These are phyloP conservation scores for Vidua chalybeata DNA, from an alignment of 2,113 vertebrate genomes.

Conservation along the genomic window DNA sequence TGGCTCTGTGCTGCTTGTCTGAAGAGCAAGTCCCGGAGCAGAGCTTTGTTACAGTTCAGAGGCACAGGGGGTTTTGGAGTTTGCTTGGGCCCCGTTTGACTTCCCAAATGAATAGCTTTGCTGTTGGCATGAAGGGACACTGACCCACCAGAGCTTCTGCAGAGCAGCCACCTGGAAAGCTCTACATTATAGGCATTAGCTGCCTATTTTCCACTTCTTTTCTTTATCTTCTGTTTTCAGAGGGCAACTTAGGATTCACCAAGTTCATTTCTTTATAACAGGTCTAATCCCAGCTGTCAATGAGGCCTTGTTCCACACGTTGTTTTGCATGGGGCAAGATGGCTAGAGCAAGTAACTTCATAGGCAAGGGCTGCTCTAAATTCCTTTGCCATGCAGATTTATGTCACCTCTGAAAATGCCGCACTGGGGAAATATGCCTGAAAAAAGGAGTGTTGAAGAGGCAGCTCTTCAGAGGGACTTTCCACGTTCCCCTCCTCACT, in stretches of 20 bases:
- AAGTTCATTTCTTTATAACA: neutral
- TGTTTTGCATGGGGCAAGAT: neutral
- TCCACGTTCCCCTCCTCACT: neutral
- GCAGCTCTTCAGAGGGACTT: neutral
- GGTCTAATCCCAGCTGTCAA: neutral
- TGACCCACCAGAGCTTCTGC: neutral
- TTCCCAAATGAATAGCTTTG: neutral
- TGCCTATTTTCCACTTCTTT: neutral
- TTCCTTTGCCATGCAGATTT: neutral
- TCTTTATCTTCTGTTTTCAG: neutral
- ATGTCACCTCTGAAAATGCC: neutral
- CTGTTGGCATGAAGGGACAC: neutral
- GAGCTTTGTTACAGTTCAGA: neutral
- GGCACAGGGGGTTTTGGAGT: neutral
- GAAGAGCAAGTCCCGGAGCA: neutral
- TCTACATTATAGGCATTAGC: neutral
- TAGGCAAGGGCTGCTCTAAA: neutral
- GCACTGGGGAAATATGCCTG: neutral
- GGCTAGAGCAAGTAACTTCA: neutral
- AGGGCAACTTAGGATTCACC: no score
- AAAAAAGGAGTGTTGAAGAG: neutral
- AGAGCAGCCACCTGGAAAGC: neutral
- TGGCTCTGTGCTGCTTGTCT: neutral
- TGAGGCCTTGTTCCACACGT: neutral
- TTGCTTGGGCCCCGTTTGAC: neutral